These are phyloP conservation scores for Magallana nippona DNA, from an alignment of 2,888 invertebrate genomes.

Conservation along the genomic window DNA sequence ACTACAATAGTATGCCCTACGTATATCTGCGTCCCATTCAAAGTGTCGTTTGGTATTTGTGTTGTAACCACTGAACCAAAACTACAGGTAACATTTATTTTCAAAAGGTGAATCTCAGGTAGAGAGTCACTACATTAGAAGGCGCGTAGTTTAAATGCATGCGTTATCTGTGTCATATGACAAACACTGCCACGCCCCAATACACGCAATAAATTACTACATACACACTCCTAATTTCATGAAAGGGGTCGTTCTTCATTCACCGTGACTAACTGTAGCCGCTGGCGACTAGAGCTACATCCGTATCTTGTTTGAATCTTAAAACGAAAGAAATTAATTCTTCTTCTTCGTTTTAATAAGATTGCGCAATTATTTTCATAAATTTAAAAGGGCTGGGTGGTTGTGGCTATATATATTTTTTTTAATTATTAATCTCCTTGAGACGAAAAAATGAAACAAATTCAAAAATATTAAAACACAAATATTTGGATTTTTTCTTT, in stretches of 20 bases:
- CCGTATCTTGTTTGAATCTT: too few relatives aligned
- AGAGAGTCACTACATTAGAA: neutral
- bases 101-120: too few relatives aligned
- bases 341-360: too few relatives aligned
- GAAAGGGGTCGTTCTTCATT: too few relatives aligned
- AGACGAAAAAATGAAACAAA: too few relatives aligned
- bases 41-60: neutral
- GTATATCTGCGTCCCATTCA: neutral
- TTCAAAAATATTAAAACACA: too few relatives aligned
- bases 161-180: slow-evolving; percentile 6
- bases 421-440: too few relatives aligned
- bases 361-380: too few relatives aligned
- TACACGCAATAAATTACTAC: slow-evolving; percentile 2
- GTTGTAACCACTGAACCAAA: slow-evolving; percentile 8
- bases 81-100: neutral
- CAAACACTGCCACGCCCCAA: neutral
- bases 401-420: too few relatives aligned
- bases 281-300: too few relatives aligned
- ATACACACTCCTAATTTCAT: neutral
- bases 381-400: too few relatives aligned
- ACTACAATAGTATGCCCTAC: neutral
- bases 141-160: neutral
- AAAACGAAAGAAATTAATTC: too few relatives aligned
- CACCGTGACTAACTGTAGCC: neutral
- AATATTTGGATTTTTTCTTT: neutral